phyloP scores from a whole-genome alignment of 2,888 invertebrate genomes.

The Drosophila fulvimacula region DNA sequence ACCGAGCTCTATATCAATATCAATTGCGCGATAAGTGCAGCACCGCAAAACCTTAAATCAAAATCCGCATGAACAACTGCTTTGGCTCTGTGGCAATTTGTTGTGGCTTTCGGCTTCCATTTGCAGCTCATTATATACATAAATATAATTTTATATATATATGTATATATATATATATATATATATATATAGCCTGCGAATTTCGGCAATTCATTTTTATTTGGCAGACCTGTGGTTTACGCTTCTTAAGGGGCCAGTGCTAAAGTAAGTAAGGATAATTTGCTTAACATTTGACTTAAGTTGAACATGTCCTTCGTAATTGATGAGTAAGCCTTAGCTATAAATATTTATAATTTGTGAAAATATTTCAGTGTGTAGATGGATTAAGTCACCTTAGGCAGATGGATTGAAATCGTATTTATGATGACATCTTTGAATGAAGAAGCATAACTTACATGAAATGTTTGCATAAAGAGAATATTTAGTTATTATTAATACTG shows the following conservation, averaged over 20 bases:
- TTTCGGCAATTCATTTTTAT: slow-evolving; percentile 47
- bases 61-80: slow-evolving; percentile 56
- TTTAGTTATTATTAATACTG: background rate
- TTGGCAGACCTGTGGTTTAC: slow-evolving; percentile 4
- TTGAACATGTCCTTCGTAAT: background rate
- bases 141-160: slow-evolving; percentile 6
- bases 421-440: background rate
- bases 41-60: slow-evolving; percentile 64
- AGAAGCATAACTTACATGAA: background rate
- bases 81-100: slow-evolving; percentile 53
- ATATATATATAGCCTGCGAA: background rate
- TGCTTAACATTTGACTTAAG: background rate
- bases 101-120: slow-evolving; percentile 49
- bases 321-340: background rate
- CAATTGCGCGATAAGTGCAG: slow-evolving; percentile 74
- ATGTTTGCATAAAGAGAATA: background rate
- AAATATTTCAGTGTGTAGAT: background rate
- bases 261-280: background rate
- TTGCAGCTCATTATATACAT: slow-evolving; percentile 42
- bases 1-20: slow-evolving; percentile 46
- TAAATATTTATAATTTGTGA: background rate
- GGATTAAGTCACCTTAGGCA: background rate
- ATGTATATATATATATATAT: background rate
- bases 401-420: background rate
- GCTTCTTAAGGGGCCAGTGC: slow-evolving; percentile 2